Conservation (phyloP, 2,113 vertebrate genomes). For the Sclerurus mexicanus region DNA sequence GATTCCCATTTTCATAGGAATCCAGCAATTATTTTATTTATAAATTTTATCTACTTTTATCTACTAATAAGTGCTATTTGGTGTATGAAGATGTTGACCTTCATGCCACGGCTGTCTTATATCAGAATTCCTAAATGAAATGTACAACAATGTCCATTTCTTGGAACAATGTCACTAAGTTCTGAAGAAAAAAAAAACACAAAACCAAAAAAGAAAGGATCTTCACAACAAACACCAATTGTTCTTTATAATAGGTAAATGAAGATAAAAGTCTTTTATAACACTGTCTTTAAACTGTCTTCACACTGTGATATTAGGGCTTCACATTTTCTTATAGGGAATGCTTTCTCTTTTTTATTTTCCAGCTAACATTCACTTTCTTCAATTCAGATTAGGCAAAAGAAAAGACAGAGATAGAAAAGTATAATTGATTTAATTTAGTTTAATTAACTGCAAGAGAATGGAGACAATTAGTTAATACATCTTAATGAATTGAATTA, state of each 20-base stretch:
- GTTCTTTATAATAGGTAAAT: neutral
- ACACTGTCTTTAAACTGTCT: neutral
- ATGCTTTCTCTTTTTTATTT: neutral
- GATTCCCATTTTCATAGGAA: neutral
- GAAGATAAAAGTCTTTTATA: neutral
- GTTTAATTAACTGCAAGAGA: slow-evolving; percentile 67
- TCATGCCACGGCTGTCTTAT: neutral
- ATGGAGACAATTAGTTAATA: slow-evolving; percentile 63
- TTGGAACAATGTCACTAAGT: neutral
- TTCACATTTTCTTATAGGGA: neutral
- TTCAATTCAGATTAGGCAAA: slow-evolving; percentile 31
- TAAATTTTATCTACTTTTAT: neutral
- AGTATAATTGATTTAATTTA: slow-evolving; percentile 64
- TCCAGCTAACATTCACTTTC: neutral
- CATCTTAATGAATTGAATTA: slow-evolving; percentile 60
- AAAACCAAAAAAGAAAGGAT: fast-evolving
- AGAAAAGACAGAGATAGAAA: slow-evolving; percentile 37
- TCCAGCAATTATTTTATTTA: neutral
- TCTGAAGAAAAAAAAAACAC: neutral
- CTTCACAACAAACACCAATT: neutral
- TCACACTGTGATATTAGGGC: neutral
- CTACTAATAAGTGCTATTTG: neutral
- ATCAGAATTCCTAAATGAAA: neutral
- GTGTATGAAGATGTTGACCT: neutral
- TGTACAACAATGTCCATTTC: neutral